These are phyloP conservation scores for Zosterops hypoxanthus DNA, from an alignment of 2,113 vertebrate species.

Conservation along the genomic window DNA sequence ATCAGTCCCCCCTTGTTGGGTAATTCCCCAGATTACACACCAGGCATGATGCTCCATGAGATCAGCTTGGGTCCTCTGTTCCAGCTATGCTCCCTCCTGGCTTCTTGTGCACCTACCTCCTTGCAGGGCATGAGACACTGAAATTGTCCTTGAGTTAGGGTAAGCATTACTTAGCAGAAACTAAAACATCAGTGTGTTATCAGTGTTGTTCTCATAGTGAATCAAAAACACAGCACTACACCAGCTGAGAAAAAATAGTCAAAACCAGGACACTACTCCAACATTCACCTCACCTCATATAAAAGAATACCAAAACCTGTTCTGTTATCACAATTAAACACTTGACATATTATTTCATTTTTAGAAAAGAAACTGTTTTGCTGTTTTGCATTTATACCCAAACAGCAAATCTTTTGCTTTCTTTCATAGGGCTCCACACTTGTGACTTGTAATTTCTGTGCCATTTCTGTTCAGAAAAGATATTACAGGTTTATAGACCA, in stretches of 20 bases:
- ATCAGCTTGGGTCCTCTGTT: not conserved
- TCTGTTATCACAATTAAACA: not conserved
- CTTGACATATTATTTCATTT: not conserved
- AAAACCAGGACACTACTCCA: not conserved
- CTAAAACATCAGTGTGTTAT: not conserved
- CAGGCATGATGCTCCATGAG: too few relatives aligned
- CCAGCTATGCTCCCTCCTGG: not conserved
- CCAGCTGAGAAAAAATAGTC: not conserved
- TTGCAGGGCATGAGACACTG: accelerated
- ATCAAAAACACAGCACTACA: not conserved
- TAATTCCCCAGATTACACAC: not conserved
- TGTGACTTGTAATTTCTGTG: not conserved
- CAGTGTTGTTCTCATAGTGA: not conserved
- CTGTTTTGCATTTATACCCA: not conserved
- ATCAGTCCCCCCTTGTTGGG: accelerated
- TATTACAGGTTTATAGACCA: not conserved
- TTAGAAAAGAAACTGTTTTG: not conserved
- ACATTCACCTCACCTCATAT: not conserved
- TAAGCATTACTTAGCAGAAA: not conserved
- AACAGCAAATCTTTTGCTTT: not conserved
- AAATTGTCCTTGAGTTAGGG: not conserved
- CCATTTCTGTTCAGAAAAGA: not conserved
- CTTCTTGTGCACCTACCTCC: not conserved
- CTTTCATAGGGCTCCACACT: not conserved
- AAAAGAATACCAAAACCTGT: not conserved